Percentiles rank a stretch among this genome's conserved stretches.
These are phyloP conservation scores for Hirundo rustica DNA, from an alignment of 2,797 vertebrate genomes.

Conservation along the genomic window DNA sequence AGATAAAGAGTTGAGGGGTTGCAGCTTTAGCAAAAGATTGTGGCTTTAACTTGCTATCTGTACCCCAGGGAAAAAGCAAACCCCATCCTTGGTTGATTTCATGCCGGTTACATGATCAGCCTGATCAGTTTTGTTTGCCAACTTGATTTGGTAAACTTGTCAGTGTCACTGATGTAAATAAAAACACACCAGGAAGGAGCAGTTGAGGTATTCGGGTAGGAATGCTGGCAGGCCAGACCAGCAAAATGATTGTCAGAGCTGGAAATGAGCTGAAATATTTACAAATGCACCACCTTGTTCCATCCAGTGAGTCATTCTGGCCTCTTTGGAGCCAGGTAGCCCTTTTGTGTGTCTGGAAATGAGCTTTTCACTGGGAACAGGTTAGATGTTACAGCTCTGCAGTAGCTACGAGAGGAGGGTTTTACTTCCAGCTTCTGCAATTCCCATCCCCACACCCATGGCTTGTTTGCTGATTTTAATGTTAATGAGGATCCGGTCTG, in stretches of 20 bases:
- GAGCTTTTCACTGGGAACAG: background rate
- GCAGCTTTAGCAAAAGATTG: background rate
- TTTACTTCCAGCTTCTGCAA: background rate
- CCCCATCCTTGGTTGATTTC: background rate
- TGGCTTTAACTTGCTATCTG: background rate
- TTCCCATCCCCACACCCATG: fast-evolving
- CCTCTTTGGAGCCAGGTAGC: background rate
- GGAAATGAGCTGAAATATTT: background rate
- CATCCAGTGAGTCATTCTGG: background rate
- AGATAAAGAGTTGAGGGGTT: background rate
- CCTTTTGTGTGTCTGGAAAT: background rate
- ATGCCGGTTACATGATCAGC: no score
- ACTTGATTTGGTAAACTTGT: background rate
- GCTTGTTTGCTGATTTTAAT: background rate
- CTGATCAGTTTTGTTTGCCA: background rate
- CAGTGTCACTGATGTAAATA: background rate
- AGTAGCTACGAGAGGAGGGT: background rate
- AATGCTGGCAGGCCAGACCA: background rate
- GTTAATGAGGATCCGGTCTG: background rate
- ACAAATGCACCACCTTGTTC: background rate
- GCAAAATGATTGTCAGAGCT: background rate
- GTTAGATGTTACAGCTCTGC: background rate
- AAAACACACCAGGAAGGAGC: background rate
- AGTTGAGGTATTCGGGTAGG: background rate
- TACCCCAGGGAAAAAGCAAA: background rate